Conservation (phyloP, 1,140 invertebrate species). For the Zaprionus africanus region DNA sequence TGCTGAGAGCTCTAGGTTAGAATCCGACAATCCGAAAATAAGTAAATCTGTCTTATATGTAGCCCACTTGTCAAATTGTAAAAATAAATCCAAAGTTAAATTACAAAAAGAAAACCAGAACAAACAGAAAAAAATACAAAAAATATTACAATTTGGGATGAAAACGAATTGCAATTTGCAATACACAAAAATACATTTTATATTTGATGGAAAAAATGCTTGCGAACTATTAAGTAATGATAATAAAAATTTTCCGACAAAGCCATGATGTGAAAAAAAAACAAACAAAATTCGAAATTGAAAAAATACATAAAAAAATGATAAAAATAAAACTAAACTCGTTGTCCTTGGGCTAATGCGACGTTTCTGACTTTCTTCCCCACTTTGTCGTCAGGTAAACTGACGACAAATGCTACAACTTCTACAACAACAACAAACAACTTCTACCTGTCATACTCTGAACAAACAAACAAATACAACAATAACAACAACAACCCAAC, state of each 20-base stretch:
- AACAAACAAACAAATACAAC: slow-evolving; percentile 61
- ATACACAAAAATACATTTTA: slow-evolving; percentile 29
- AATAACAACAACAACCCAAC: slow-evolving; percentile 35
- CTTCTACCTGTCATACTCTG: slow-evolving; percentile 51
- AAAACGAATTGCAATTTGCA: slow-evolving; percentile 2
- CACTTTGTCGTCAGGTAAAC: slow-evolving; percentile 84
- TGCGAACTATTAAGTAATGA: slow-evolving; percentile 57
- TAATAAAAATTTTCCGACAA: slow-evolving; percentile 46
- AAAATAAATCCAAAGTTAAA: slow-evolving; percentile 79
- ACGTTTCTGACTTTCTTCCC: slow-evolving; percentile 84
- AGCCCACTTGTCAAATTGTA: slow-evolving; percentile 31
- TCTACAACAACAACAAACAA: slow-evolving; percentile 65
- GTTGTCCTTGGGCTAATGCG: slow-evolving; percentile 84
- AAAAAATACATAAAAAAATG: slow-evolving; percentile 35
- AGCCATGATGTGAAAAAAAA: slow-evolving; percentile 24
- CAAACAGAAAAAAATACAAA: slow-evolving; percentile 28
- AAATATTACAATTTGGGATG: slow-evolving; percentile 39
- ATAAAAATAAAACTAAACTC: slow-evolving; percentile 58
- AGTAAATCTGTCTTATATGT: slow-evolving; percentile 14
- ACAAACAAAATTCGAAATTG: slow-evolving; percentile 42
- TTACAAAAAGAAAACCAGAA: slow-evolving; percentile 39
- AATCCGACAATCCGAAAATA: slow-evolving; percentile 25
- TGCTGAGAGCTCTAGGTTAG: slow-evolving; percentile 19
- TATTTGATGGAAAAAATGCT: slow-evolving; percentile 83
- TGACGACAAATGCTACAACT: slow-evolving; percentile 84